A percentile compares a stretch with the other conserved stretches of the same genome.
Conservation (phyloP, 2,888 invertebrate species). For the Chymomyza procnemis region DNA sequence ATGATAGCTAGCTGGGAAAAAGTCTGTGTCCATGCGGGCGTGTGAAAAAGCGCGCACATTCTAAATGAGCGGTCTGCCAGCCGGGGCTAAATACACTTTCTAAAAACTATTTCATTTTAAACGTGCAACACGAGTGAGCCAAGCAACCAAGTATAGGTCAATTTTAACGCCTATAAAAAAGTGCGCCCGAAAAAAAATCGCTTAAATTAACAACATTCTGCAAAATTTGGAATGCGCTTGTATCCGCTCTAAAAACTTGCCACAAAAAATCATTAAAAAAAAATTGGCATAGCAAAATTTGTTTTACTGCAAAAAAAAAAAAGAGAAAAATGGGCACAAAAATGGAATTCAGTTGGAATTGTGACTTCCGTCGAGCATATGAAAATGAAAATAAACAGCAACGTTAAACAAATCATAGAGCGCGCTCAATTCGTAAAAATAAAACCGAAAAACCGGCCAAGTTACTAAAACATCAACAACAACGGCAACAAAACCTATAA, state of each 20-base stretch:
- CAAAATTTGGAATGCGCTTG: constrained; percentile 37
- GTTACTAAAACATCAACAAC: constrained; percentile 5
- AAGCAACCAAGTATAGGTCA: not conserved
- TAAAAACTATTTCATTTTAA: constrained; percentile 22
- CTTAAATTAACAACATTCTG: constrained; percentile 41
- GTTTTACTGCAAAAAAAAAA: constrained; percentile 23
- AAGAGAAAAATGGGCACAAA: constrained; percentile 21
- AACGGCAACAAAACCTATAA: constrained; percentile 7
- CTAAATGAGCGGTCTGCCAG: constrained; percentile 3
- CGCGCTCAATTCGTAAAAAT: constrained; percentile 12
- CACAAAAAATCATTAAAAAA: constrained; percentile 1
- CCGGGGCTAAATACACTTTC: constrained; percentile 27
- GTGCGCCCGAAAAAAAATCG: constrained; percentile 33
- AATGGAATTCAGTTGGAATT: constrained; percentile 53
- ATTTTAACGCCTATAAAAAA: not conserved
- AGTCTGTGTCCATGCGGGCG: constrained; percentile 23
- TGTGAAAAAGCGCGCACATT: constrained; percentile 33
- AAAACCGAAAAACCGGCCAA: constrained; percentile 14
- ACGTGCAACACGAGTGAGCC: constrained; percentile 4
- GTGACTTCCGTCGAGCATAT: constrained; percentile 51
- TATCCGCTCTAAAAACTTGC: constrained; percentile 41
- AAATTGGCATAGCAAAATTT: constrained; percentile 16
- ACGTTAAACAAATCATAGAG: constrained; percentile 1
- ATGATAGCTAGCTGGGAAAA: constrained; percentile 13
- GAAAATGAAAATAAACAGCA: constrained; percentile 24